Percentiles rank a stretch among this genome's conserved stretches.
phyloP scores from a whole-genome alignment of 2,797 vertebrate genomes.

The Limosa lapponica region DNA sequence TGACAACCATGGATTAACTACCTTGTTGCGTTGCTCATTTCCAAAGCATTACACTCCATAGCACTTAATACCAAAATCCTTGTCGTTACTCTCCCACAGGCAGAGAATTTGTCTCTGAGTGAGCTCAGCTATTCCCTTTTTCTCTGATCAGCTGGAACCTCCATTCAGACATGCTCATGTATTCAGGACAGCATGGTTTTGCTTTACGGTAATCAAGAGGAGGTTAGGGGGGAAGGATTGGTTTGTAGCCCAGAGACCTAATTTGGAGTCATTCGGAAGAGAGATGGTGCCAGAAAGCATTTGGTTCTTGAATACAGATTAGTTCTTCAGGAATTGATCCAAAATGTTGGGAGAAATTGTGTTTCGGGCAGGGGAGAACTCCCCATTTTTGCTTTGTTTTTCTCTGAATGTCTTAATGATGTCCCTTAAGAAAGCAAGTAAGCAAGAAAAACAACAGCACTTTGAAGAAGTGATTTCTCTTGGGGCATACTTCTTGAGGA shows the following conservation, averaged over 20 bases:
- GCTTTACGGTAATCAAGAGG: constrained; percentile 2
- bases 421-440: constrained; percentile 7
- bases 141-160: constrained; percentile 1
- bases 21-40: background rate
- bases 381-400: background rate
- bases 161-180: background rate
- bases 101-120: background rate
- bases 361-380: background rate
- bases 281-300: background rate
- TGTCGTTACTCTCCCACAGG: background rate
- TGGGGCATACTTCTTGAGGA: background rate
- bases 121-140: constrained; percentile 16
- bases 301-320: constrained; percentile 35
- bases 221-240: background rate
- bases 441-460: background rate
- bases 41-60: background rate
- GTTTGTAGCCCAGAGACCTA: constrained; percentile 44
- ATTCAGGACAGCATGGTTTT: constrained; percentile 10
- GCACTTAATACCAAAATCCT: background rate
- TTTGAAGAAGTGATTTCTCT: constrained; percentile 8
- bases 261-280: constrained; percentile 37
- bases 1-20: background rate
- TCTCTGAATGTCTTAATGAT: background rate
- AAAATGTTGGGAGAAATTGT: background rate
- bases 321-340: constrained; percentile 18